Percentiles rank a stretch among this genome's conserved stretches.
Evolutionary conservation across 2,888 invertebrate genomes (phyloP).

Genomic region (Gymnosoma rotundatum): DNA sequence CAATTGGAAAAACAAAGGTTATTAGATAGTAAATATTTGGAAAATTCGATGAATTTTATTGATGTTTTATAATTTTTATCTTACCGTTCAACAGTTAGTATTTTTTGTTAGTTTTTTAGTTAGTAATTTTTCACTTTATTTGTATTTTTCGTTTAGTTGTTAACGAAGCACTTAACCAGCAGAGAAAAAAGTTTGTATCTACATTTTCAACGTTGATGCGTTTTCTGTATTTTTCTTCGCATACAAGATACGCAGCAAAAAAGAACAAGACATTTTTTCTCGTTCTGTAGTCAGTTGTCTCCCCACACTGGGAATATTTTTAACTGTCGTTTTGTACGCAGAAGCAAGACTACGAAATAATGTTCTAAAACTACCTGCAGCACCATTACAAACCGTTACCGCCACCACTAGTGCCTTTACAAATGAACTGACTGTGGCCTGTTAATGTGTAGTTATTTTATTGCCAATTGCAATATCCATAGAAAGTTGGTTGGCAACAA

Average conservation of each 20-base stretch:
- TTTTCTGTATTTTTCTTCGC: constrained; percentile 64
- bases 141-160: constrained; percentile 58
- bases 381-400: not conserved
- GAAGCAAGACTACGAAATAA: constrained; percentile 53
- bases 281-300: constrained; percentile 33
- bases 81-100: constrained; percentile 70
- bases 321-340: constrained; percentile 55
- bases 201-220: constrained; percentile 70
- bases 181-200: constrained; percentile 71
- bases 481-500: constrained; percentile 53
- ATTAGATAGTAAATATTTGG: constrained; percentile 1
- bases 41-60: constrained; percentile 45
- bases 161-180: constrained; percentile 70
- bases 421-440: constrained; percentile 6
- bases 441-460: not conserved
- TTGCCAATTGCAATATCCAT: constrained; percentile 4
- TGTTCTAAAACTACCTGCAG: constrained; percentile 54
- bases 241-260: constrained; percentile 43
- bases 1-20: constrained; percentile 12
- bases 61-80: constrained; percentile 45
- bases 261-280: constrained; percentile 40
- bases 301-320: constrained; percentile 47
- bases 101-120: constrained; percentile 56
- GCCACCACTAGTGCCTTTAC: constrained; percentile 2
- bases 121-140: constrained; percentile 58